Base-by-base conservation (phyloP, 1,140 invertebrate species). In the Lordiphosa clarofinis region DNA sequence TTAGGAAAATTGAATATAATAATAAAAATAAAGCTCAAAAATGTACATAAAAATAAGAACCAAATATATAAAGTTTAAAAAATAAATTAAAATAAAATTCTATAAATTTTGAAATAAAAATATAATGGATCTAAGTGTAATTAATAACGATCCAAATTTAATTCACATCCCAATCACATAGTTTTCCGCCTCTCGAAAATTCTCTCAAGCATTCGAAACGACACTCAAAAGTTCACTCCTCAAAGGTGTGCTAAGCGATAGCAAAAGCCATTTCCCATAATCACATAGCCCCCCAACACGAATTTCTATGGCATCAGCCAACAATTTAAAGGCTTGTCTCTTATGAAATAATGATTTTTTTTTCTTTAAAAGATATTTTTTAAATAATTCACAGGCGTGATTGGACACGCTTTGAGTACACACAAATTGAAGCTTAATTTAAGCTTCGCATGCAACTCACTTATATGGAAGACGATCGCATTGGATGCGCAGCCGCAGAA, bases 331-430 rank as follows among this genome's bases (percentile, higher is more conserved):
- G 68, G 68, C 68, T 71, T 71, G 68, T 71, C 68, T 71, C 68
- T 53, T 59, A 72, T 58, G 59, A 65, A 72, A 64, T 65, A 71
- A 55, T 48, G 56, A 47, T 31, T 31, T 31, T 31, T 31, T 31
- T 31, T 31, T 31, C 7, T 31, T 31, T 31, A 62, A 64, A 50
- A 55, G 49, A 67, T 62, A 42, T 54, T 62, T 69, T 70, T 72
- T 64, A 72, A 72, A 64, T 70, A 72, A 72, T 72, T 72, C 67
- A 64, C 68, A 72, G 60, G 69, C 69, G 69, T 72, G 69, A 71
- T 71, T 71, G 59, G 60, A 55, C 69, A 72, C 67, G 67, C 67
- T 72, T 53, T 38, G 54, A 55, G 49, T 47, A 53, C 35, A 55
- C 43, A 65, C 56, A 43, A 62, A 39, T 36, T 40, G 39, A 19